Conservation (phyloP, 2,888 invertebrate genomes). For the Allophyes oxyacanthae region DNA sequence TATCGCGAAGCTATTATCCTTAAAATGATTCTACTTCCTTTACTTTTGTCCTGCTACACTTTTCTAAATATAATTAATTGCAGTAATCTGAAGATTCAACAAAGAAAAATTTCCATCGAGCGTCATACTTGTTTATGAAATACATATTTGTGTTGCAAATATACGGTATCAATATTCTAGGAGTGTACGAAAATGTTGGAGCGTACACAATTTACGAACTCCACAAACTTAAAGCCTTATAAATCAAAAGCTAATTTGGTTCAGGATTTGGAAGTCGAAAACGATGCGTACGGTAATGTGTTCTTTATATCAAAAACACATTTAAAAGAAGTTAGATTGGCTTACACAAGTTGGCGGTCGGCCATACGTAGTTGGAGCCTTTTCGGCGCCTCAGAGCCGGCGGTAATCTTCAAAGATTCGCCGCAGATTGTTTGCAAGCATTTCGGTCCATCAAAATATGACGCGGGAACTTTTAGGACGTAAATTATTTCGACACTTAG, state of each 20-base stretch:
- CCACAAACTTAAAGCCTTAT: constrained; percentile 74
- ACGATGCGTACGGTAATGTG: constrained; percentile 85
- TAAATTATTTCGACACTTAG: constrained; percentile 75
- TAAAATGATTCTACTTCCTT: constrained; percentile 23
- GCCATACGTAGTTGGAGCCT: constrained; percentile 85
- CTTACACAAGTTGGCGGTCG: constrained; percentile 86
- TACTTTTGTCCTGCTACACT: constrained; percentile 3
- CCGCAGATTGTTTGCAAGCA: constrained; percentile 86
- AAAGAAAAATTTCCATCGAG: constrained; percentile 3
- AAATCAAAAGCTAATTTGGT: constrained; percentile 87
- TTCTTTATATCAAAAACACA: constrained; percentile 89
- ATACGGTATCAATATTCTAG: constrained; percentile 48
- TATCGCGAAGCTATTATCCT: constrained; percentile 21
- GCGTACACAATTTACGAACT: constrained; percentile 54
- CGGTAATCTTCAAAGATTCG: constrained; percentile 85
- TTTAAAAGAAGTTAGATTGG: constrained; percentile 90
- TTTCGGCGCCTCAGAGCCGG: constrained; percentile 81
- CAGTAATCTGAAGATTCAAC: constrained; percentile 8
- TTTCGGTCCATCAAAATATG: constrained; percentile 84
- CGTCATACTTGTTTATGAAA: constrained; percentile 20
- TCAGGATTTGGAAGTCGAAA: constrained; percentile 77
- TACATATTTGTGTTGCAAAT: constrained; percentile 17
- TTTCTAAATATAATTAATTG: constrained; percentile 12
- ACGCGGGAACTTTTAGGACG: constrained; percentile 76
- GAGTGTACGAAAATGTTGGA: constrained; percentile 35